Evolutionary conservation across 92 coral and sea anemone species (phyloP), one percentile per base, ranked within the genome.

Genomic region (Epizoanthus illoricatus): DNA sequence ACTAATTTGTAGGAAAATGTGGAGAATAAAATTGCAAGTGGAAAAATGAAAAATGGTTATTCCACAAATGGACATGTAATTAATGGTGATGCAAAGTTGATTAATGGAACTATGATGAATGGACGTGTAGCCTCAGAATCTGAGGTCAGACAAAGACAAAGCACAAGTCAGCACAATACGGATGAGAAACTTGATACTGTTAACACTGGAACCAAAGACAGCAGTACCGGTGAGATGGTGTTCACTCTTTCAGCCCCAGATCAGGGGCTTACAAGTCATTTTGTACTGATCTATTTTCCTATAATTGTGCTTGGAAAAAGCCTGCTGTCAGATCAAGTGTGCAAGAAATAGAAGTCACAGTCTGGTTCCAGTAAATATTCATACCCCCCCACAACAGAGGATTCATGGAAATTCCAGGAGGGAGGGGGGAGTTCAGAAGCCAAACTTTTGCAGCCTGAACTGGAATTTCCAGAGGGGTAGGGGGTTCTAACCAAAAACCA

Each of bases 31-130:
- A 65, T 80, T 67, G 81, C 23, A 63, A 79, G 62, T 12, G 62
- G 84, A 79, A 13, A 43, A 28, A 45, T 65, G 13, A 62, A 56
- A 57, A 84, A 79, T 62, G 73, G 76, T 73, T 12, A 19, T 58
- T 42, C 84, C 63, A 56, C 47, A 17, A 91, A 89, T 86, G 95
- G 95, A 59, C 41, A 63, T 73, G 70, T 55, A 39, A 39, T 59
- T 58, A 84, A 42, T 5, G 57, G 54, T 8, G 55, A 88, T 13
- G 10, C 36, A 18, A 80, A 80, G 23, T 63, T 43, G 42, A 64
- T 1, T 21, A 80, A 84, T 84, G 91, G 88, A 23, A 73, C 68
- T 5, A 28, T 73, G 3, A 24, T 18, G 20, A 88, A 88, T 67
- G 86, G 88, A 13, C 7, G 16, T 12, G 36, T 61, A 40, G 49